Percentiles rank a stretch among this genome's conserved stretches.
These are phyloP conservation scores for Cyprinodon diabolis DNA, from an alignment of 2,797 vertebrate species.

Conservation along the genomic window DNA sequence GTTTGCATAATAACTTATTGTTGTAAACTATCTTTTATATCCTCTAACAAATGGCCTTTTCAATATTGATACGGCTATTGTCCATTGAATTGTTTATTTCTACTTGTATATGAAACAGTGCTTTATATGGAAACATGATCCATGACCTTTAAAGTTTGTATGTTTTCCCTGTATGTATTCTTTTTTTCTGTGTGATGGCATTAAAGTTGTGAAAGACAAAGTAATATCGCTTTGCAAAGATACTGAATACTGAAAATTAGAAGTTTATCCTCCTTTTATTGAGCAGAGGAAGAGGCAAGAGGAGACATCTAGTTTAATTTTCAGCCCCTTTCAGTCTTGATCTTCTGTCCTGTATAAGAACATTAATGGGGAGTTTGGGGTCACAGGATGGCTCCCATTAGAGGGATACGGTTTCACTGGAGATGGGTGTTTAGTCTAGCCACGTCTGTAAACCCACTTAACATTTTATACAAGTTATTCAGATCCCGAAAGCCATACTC, in stretches of 20 bases:
- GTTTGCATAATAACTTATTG: background rate
- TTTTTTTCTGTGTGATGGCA: conserved; percentile 6
- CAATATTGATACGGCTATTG: background rate
- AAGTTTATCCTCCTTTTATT: conserved; percentile 36
- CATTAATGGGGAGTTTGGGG: conserved; percentile 37
- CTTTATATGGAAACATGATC: background rate
- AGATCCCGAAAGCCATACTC: conserved; percentile 60
- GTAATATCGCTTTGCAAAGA: conserved; percentile 35
- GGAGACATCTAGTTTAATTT: conserved; percentile 52
- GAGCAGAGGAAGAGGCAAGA: conserved; percentile 26
- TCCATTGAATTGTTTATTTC: conserved; percentile 1
- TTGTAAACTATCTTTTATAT: background rate
- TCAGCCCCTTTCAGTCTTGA: conserved; percentile 37
- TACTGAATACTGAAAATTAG: conserved; percentile 13
- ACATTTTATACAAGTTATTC: conserved; percentile 67
- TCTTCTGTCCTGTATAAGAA: conserved; percentile 25
- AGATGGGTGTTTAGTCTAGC: conserved; percentile 74
- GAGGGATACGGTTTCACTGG: conserved; percentile 65
- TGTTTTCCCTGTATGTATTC: background rate
- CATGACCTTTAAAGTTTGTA: background rate
- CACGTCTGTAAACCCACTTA: conserved; percentile 73
- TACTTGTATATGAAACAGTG: conserved; percentile 4
- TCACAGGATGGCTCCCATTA: conserved; percentile 53
- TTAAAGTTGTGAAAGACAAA: conserved; percentile 16
- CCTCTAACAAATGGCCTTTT: background rate